A percentile compares a stretch with the other conserved stretches of the same genome.
phyloP scores from a whole-genome alignment of 2,113 vertebrate genomes.

The Mionectes macconnelli region DNA sequence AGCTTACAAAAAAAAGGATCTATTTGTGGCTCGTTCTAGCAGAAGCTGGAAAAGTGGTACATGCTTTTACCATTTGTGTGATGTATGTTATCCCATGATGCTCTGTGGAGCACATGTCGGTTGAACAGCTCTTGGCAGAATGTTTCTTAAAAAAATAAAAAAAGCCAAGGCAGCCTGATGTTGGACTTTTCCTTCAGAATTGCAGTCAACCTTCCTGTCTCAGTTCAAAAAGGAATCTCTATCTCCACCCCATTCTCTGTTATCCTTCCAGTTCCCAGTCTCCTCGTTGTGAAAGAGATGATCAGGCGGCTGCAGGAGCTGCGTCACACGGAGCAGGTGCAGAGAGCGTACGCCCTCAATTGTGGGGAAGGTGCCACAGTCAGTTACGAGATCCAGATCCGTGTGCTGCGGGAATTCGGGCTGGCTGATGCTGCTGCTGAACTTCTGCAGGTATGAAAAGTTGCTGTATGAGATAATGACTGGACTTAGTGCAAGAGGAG shows the following conservation, averaged over 20 bases:
- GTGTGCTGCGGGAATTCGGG: constrained; percentile 92
- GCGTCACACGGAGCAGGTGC: constrained; percentile 93
- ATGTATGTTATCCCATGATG: neutral
- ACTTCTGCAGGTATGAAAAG: constrained; percentile 85
- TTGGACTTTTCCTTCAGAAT: neutral
- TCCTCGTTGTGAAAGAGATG: constrained; percentile 90
- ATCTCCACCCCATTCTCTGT: neutral
- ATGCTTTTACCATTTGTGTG: neutral
- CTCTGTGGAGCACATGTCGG: neutral
- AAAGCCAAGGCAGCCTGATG: neutral
- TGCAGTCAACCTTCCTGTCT: neutral
- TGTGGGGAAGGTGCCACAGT: constrained; percentile 95
- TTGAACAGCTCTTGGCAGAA: neutral
- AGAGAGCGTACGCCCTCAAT: constrained; percentile 92
- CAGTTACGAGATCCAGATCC: constrained; percentile 96
- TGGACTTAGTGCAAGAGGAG: neutral
- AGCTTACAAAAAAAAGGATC: neutral
- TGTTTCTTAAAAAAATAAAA: neutral
- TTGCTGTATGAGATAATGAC: neutral
- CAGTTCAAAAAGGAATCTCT: neutral
- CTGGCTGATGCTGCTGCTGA: constrained; percentile 93
- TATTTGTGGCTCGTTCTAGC: neutral
- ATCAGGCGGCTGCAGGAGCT: constrained; percentile 91
- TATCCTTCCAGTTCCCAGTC: constrained; percentile 82
- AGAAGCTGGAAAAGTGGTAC: neutral